Evolutionary conservation across 2,797 vertebrate species (phyloP).

Genomic region (Protosalanx chinensis): DNA sequence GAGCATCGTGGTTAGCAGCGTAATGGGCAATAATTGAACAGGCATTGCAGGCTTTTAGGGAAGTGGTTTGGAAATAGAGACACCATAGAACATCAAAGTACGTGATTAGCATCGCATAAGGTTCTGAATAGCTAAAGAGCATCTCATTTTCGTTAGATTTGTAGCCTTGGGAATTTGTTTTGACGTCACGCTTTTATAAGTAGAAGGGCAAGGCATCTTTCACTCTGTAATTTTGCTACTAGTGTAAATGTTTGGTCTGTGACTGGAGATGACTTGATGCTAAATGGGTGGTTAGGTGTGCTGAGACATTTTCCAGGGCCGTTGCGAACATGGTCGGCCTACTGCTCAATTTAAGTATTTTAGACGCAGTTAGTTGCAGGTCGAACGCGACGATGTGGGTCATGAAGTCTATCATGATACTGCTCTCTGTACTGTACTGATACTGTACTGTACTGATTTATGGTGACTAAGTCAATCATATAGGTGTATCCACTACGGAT

Average conservation of each 20-base stretch:
- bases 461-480: slow-evolving; percentile 1
- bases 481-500: too few species aligned
- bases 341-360: too few species aligned
- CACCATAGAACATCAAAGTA: slow-evolving; percentile 7
- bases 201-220: neutral
- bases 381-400: slow-evolving; percentile 8
- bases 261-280: slow-evolving; percentile 2
- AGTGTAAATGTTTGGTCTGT: slow-evolving; percentile 12
- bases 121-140: neutral
- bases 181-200: slow-evolving; percentile 12
- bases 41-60: slow-evolving; percentile 11
- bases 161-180: neutral
- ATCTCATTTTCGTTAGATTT: slow-evolving; percentile 3
- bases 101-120: slow-evolving; percentile 9
- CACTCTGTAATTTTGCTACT: neutral
- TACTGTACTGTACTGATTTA: slow-evolving; percentile 24
- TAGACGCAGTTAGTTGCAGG: neutral
- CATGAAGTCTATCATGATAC: slow-evolving; percentile 11
- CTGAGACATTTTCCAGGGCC: too few species aligned
- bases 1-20: slow-evolving; percentile 10
- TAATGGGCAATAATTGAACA: slow-evolving; percentile 18
- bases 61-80: slow-evolving; percentile 17
- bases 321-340: too few species aligned
- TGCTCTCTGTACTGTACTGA: neutral
- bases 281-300: neutral